These are phyloP conservation scores for Xyrauchen texanus DNA, from an alignment of 2,113 vertebrate species.

Conservation along the genomic window DNA sequence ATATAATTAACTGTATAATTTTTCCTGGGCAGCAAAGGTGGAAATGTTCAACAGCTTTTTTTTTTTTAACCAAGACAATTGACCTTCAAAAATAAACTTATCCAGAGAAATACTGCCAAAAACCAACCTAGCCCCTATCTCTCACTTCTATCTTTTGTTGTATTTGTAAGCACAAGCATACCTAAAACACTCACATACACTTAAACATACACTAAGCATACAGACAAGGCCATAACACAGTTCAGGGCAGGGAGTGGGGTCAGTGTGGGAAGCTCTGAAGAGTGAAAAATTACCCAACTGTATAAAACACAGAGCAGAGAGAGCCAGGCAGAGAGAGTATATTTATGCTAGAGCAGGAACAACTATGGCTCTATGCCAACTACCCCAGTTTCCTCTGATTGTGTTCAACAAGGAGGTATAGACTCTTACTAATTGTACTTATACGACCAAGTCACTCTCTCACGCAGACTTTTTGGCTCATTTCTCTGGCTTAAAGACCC, in stretches of 20 bases:
- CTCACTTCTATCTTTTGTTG: not conserved
- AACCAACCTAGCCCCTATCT: not conserved
- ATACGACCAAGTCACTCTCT: not conserved
- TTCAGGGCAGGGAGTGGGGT: conserved; percentile 14
- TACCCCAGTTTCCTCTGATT: conserved; percentile 65
- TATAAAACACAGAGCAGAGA: conserved; percentile 52
- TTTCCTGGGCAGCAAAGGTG: no score
- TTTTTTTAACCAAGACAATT: no score
- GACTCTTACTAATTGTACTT: not conserved
- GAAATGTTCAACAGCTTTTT: no score
- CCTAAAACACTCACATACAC: not conserved
- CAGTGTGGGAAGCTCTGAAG: conserved; percentile 11
- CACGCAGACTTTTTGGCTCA: not conserved
- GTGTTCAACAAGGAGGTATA: conserved; percentile 33
- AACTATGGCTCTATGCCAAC: conserved; percentile 48
- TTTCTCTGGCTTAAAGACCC: no score
- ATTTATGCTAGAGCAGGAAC: conserved; percentile 26
- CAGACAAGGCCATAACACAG: not conserved
- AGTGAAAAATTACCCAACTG: conserved; percentile 35
- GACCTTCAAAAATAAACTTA: no score
- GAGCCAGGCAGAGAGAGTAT: conserved; percentile 20
- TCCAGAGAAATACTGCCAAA: no score
- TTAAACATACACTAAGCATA: not conserved
- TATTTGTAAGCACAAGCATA: not conserved
- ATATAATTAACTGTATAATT: no score